Percentiles rank a stretch among this genome's conserved stretches.
Evolutionary conservation across 2,113 vertebrate species (phyloP).

Genomic region (Seriola aureovittata): DNA sequence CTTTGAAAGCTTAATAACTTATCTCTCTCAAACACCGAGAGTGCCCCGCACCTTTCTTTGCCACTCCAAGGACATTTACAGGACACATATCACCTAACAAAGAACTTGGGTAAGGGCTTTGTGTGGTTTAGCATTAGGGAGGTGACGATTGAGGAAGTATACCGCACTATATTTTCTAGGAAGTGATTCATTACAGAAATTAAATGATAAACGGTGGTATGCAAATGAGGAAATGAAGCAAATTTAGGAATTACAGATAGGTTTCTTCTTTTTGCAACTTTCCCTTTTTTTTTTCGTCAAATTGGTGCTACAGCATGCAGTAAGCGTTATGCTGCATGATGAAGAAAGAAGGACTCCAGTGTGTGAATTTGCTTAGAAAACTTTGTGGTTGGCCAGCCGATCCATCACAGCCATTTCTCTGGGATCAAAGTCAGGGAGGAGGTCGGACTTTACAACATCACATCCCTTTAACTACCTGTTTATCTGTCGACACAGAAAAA

Average conservation of each 20-base stretch:
- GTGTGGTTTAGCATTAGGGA: constrained; percentile 13
- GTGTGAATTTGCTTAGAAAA: constrained; percentile 38
- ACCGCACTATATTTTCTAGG: background rate
- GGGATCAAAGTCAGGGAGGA: background rate
- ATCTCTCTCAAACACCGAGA: constrained; percentile 58
- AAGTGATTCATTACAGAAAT: background rate
- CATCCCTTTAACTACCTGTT: background rate
- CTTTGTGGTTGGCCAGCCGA: background rate
- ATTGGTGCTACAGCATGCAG: no score
- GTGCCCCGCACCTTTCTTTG: constrained; percentile 13
- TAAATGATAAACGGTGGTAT: background rate
- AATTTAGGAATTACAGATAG: background rate
- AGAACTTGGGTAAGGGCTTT: background rate
- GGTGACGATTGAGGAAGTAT: constrained; percentile 16
- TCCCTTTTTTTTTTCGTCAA: background rate
- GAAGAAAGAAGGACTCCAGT: background rate
- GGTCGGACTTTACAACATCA: background rate
- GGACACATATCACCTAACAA: background rate
- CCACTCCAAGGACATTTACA: constrained; percentile 6
- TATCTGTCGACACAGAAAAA: no score
- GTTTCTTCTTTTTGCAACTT: background rate
- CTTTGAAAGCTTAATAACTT: constrained; percentile 29
- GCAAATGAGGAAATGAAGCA: background rate
- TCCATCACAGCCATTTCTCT: background rate
- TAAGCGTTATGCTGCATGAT: no score